These are phyloP conservation scores for Hydrochoerus hydrochaeris DNA, from an alignment of 2,113 vertebrate genomes.

Conservation along the genomic window DNA sequence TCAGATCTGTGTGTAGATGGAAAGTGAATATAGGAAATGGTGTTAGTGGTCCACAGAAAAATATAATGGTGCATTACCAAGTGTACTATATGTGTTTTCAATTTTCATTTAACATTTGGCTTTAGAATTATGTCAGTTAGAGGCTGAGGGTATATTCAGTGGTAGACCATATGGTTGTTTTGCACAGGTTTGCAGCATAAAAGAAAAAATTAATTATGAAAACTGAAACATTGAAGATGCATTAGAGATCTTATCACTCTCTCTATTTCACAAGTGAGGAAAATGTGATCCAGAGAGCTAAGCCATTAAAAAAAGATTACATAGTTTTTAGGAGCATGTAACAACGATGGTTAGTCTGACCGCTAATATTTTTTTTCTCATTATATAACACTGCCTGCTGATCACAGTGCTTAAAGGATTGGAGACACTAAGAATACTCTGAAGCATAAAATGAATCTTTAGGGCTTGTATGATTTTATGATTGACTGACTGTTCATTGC, in stretches of 20 bases:
- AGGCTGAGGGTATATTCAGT: not conserved
- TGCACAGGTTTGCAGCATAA: not conserved
- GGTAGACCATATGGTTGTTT: not conserved
- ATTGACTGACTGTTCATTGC: not conserved
- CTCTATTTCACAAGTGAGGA: not conserved
- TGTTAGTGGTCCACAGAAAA: not conserved
- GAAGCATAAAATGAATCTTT: not conserved
- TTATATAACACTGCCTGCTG: not conserved
- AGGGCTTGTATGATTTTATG: not conserved
- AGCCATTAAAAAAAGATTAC: not conserved
- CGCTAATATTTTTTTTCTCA: not conserved
- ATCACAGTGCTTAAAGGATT: not conserved
- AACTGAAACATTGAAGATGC: not conserved
- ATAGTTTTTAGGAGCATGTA: not conserved
- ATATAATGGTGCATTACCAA: not conserved
- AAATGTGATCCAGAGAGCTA: not conserved
- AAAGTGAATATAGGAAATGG: not conserved
- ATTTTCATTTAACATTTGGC: not conserved
- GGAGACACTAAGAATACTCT: not conserved
- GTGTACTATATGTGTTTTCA: not conserved
- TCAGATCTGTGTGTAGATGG: not conserved
- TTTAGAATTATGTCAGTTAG: slow-evolving; percentile 1
- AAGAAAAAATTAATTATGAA: not conserved
- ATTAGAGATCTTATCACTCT: not conserved
- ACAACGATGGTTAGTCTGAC: not conserved